Evolutionary conservation across 2,888 invertebrate species (phyloP).

Genomic region (Polyploca ridens): DNA sequence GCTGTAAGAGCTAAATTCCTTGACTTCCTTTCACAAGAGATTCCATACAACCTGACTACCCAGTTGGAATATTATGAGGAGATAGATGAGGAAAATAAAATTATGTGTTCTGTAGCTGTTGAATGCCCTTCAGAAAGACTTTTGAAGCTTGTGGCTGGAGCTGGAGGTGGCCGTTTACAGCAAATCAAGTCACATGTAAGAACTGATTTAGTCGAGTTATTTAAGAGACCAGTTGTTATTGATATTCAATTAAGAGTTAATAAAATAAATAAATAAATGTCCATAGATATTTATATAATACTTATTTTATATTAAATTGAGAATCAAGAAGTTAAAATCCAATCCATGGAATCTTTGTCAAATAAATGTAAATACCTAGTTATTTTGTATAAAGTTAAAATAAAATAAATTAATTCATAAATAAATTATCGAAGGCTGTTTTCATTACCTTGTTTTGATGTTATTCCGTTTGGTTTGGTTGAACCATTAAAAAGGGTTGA

Average conservation of each 20-base stretch:
- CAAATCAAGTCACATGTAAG: slow-evolving; percentile 88
- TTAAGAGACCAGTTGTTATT: slow-evolving; percentile 84
- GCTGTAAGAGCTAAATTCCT: slow-evolving; percentile 93
- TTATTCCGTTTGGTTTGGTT: no score
- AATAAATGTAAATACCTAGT: no score
- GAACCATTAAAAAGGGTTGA: no score
- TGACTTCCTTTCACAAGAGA: slow-evolving; percentile 92
- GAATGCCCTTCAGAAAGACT: slow-evolving; percentile 86
- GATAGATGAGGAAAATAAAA: slow-evolving; percentile 75
- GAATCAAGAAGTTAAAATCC: no score
- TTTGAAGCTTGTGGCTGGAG: slow-evolving; percentile 87
- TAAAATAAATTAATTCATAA: no score
- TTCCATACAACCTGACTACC: slow-evolving; percentile 91
- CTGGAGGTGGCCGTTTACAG: slow-evolving; percentile 87
- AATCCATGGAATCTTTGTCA: no score
- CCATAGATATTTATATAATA: no score
- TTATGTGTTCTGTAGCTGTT: slow-evolving; percentile 84
- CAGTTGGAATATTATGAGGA: slow-evolving; percentile 88
- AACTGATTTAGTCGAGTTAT: slow-evolving; percentile 86
- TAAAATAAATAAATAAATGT: slow-evolving; percentile 28
- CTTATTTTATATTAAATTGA: no score
- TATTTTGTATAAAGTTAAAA: no score
- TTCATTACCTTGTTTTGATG: no score
- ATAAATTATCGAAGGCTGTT: no score
- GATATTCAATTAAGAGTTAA: slow-evolving; percentile 57